Base-by-base conservation (phyloP, 2,888 invertebrate genomes). In the Eurois occulta region DNA sequence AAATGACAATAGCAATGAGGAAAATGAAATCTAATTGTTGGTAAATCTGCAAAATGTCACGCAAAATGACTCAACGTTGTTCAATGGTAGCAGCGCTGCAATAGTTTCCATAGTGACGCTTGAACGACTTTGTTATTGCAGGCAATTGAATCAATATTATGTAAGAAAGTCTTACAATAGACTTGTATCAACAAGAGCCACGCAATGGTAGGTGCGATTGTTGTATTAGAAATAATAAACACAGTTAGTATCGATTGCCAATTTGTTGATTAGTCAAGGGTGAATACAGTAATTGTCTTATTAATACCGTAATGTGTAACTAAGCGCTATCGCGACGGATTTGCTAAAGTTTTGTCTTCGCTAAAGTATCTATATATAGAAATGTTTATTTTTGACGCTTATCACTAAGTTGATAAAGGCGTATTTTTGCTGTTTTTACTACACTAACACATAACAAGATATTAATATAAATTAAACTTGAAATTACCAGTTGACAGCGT, bases 261-360 rank as follows among this genome's bases (percentile, higher is more conserved):
- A 80, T 75, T 68, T 13, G 10, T 1, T 58, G 32, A 71, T 69
- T 73, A 55, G 70, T 83, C 60, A 81, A 69, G 77, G 64, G 67
- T 11, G 18, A 62, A 60, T 11, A 16, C 1, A 1, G 1, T 24
- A 16, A 43, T 69, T 68, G 18, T 41, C 1, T 69, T 58, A 24
- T 28, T 24, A 62, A 10, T 62, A 35, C 11, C 28, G 16, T 46
- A 52, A 21, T 60, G 32, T 60, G 18, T 6, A 75, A 24, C 32
- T 52, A 55, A 35, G 72, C 72, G 60, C n/a, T 78, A 52, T 68
- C 48, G 16, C 1, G 24, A 28, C 11, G 5, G 28, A 46, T 58
- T 41, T 41, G 8, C 24, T 18, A 0, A 71, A 32, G 13, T 77
- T 67, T 10, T 32, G 38, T 21, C 0, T 0, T 21, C 7, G 35